phyloP scores from a whole-genome alignment of 2,113 vertebrate genomes.

The Henicopernis longicauda region DNA sequence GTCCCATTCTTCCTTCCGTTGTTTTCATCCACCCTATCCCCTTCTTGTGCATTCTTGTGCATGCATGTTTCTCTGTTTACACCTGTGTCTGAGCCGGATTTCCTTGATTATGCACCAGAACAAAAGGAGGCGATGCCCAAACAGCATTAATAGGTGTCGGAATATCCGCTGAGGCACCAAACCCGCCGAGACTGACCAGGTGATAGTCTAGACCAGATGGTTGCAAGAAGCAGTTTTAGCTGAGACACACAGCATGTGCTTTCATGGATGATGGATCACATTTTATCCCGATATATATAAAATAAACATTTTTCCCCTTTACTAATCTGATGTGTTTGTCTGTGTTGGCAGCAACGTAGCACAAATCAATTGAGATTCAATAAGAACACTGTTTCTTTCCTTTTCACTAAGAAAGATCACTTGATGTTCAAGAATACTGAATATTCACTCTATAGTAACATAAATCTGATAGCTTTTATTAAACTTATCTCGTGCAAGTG shows the following conservation, averaged over 20 bases:
- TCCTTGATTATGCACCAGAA: neutral
- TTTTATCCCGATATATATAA: neutral
- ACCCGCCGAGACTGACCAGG: neutral
- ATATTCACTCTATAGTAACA: neutral
- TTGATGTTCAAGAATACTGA: neutral
- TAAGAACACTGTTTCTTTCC: neutral
- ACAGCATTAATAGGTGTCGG: neutral
- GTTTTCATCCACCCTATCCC: neutral
- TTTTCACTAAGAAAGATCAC: neutral
- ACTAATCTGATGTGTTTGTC: neutral
- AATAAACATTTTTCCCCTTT: constrained; percentile 15
- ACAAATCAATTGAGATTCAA: constrained; percentile 5
- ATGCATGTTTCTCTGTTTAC: neutral
- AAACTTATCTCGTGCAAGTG: neutral
- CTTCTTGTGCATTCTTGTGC: neutral
- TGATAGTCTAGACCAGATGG: neutral
- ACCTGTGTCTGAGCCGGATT: neutral
- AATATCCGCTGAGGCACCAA: neutral
- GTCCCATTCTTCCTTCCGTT: neutral
- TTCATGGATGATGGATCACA: neutral
- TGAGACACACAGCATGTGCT: neutral
- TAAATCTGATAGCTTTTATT: neutral
- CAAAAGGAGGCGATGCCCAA: neutral
- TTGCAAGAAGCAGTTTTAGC: neutral
- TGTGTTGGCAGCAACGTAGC: neutral